Conservation (phyloP, 1,140 invertebrate species). For the Ceratosolen solmsi region DNA sequence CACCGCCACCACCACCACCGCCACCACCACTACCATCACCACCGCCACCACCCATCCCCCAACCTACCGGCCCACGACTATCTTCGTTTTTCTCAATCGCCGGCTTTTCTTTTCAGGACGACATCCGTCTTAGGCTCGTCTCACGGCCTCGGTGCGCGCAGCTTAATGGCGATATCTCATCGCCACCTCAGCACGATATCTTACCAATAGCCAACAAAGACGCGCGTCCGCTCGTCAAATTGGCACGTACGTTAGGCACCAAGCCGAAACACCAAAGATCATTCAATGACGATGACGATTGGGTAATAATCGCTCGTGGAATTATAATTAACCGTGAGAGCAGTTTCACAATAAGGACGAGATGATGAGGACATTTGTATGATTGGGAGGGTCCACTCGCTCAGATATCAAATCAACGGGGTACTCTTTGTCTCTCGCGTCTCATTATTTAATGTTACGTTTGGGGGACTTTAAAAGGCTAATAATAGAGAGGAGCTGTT, state of each 20-base stretch:
- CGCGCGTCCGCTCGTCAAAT: no score
- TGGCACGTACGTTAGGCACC: no score
- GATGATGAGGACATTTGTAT: no score
- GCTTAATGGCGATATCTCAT: not conserved
- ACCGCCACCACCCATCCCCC: not conserved
- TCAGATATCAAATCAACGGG: no score
- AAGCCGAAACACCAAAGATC: no score
- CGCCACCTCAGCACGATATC: not conserved
- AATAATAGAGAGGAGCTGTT: not conserved
- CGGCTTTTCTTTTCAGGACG: conserved; percentile 46
- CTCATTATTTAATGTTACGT: no score
- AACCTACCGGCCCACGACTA: not conserved
- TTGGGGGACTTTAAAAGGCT: not conserved
- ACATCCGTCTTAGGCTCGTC: conserved; percentile 16
- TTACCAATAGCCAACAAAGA: not conserved
- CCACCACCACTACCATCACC: not conserved
- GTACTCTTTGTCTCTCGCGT: no score
- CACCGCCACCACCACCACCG: not conserved
- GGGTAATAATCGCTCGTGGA: no score
- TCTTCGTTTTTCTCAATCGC: conserved; percentile 30
- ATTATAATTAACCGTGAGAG: no score
- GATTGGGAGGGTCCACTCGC: no score
- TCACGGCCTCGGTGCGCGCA: not conserved
- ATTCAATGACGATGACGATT: no score
- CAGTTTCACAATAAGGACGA: no score